phyloP scores from a whole-genome alignment of 2,113 vertebrate genomes.

The Nothoprocta perdicaria region DNA sequence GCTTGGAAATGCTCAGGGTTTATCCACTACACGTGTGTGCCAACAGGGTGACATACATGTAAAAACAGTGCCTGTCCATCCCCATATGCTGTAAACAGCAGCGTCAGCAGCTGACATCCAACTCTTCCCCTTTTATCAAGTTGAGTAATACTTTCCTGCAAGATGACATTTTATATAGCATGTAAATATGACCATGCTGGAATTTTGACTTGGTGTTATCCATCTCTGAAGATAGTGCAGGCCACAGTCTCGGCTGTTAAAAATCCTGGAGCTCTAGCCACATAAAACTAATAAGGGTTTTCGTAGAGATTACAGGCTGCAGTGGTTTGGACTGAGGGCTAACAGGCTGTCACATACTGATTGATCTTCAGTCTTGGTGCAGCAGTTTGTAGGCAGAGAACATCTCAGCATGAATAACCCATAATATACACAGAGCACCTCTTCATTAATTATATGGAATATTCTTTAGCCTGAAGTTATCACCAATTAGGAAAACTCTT shows the following conservation, averaged over 20 bases:
- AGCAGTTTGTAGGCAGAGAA: neutral
- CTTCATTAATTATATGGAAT: neutral
- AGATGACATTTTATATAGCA: neutral
- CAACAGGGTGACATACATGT: rapidly evolving
- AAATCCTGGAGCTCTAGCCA: neutral
- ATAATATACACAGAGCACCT: neutral
- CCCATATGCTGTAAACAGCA: neutral
- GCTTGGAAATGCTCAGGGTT: neutral
- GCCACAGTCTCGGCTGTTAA: neutral
- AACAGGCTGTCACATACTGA: neutral
- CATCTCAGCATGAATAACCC: neutral
- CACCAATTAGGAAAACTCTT: neutral
- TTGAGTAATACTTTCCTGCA: neutral
- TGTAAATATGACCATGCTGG: rapidly evolving
- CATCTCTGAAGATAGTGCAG: neutral
- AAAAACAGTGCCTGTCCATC: neutral
- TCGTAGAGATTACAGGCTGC: neutral
- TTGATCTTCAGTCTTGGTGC: neutral
- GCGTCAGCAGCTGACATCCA: neutral
- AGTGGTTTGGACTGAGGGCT: neutral
- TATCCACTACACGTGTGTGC: neutral
- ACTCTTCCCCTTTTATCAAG: neutral
- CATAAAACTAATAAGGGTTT: neutral
- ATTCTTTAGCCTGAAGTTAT: neutral
- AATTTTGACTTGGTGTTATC: neutral